Conservation (phyloP, 1,140 invertebrate genomes). For the Maniola jurtina region DNA sequence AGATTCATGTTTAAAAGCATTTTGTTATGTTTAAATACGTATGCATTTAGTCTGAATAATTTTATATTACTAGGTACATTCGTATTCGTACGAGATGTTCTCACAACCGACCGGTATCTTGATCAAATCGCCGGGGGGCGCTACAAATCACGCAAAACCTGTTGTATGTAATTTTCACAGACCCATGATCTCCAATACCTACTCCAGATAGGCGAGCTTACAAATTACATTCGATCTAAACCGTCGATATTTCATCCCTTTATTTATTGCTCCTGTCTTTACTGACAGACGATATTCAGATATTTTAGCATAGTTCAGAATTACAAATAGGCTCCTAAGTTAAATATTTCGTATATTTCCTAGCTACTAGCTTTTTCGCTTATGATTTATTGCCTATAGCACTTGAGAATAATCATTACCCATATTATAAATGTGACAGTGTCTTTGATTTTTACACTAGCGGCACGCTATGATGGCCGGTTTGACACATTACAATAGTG, state of each 20-base stretch:
- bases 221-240: slow-evolving; percentile 72
- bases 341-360: no score
- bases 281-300: slow-evolving; percentile 19
- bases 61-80: not conserved
- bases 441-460: no score
- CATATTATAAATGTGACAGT: no score
- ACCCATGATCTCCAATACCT: slow-evolving; percentile 54
- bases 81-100: slow-evolving; percentile 51
- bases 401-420: no score
- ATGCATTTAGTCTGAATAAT: no score
- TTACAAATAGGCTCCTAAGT: no score
- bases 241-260: slow-evolving; percentile 67
- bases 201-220: slow-evolving; percentile 56
- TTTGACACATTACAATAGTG: no score
- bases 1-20: no score
- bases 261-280: slow-evolving; percentile 64
- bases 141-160: slow-evolving; percentile 75
- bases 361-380: no score
- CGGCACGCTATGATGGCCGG: no score
- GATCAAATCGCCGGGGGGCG: slow-evolving; percentile 63
- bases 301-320: slow-evolving; percentile 1
- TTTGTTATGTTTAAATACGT: no score
- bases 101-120: slow-evolving; percentile 57
- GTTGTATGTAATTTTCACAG: slow-evolving; percentile 68
- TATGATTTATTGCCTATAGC: no score